phyloP scores from a whole-genome alignment of 2,797 vertebrate genomes.

The Clamator glandarius region DNA sequence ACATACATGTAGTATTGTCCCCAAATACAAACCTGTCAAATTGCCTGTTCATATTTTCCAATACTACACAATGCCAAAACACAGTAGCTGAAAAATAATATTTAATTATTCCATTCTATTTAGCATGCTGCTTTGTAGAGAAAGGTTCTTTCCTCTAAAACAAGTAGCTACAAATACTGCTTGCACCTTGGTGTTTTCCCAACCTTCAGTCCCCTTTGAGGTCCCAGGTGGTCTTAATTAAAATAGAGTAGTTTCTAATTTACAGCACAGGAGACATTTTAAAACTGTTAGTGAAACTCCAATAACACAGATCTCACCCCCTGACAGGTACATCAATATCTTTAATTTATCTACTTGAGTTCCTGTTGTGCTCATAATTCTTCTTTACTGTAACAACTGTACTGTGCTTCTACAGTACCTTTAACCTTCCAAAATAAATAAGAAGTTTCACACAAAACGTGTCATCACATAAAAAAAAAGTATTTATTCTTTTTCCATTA shows the following conservation, averaged over 20 bases:
- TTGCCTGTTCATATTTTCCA: not conserved
- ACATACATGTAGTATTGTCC: not conserved
- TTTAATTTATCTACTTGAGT: conserved; percentile 55
- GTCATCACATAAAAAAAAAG: not conserved
- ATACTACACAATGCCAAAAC: not conserved
- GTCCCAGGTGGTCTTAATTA: conserved; percentile 64
- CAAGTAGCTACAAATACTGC: not conserved
- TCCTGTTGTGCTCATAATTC: conserved; percentile 30
- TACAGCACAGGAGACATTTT: conserved; percentile 68
- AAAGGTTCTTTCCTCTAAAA: not conserved
- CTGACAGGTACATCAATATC: conserved; percentile 21
- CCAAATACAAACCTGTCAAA: not conserved
- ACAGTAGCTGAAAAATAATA: not conserved
- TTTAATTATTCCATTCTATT: not conserved
- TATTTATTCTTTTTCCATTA: not conserved
- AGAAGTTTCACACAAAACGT: not conserved
- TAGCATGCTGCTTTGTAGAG: not conserved
- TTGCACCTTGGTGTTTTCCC: not conserved
- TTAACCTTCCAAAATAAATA: not conserved
- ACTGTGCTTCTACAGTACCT: not conserved
- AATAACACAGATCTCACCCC: conserved; percentile 48
- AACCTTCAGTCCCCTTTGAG: not conserved
- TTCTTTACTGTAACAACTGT: conserved; percentile 52
- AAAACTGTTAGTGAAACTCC: conserved; percentile 64
- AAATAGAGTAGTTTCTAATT: conserved; percentile 67